Evolutionary conservation across 2,113 vertebrate genomes (phyloP).

Genomic region (Tupaia tana): DNA sequence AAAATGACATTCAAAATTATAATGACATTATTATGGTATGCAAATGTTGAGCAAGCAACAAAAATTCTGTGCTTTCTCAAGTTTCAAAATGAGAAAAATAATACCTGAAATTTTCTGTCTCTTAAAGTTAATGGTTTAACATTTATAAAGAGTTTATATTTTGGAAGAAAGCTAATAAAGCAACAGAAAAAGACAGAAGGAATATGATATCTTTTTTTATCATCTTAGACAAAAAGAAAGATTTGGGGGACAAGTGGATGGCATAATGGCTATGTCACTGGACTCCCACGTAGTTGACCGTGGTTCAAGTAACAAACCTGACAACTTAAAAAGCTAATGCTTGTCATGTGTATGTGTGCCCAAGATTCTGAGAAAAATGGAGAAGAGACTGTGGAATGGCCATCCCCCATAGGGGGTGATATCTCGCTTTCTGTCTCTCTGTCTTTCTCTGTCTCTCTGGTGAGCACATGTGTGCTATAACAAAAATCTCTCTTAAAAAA

Average conservation of each 20-base stretch:
- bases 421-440: too few relatives aligned
- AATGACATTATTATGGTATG: not conserved
- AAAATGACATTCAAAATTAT: slow-evolving; percentile 45
- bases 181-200: not conserved
- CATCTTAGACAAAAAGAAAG: not conserved
- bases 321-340: too few relatives aligned
- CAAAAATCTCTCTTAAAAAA: not conserved
- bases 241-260: too few relatives aligned
- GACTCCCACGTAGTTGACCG: too few relatives aligned
- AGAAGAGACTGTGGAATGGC: too few relatives aligned
- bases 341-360: too few relatives aligned
- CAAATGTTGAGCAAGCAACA: not conserved
- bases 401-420: too few relatives aligned
- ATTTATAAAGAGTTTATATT: not conserved
- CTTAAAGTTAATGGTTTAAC: not conserved
- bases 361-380: too few relatives aligned
- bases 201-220: not conserved
- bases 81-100: slow-evolving; percentile 20
- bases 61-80: not conserved
- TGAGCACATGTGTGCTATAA: too few relatives aligned
- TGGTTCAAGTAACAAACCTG: too few relatives aligned
- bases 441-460: too few relatives aligned
- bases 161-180: not conserved
- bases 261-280: too few relatives aligned
- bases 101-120: not conserved